Evolutionary conservation across 2,888 invertebrate genomes (phyloP).

Genomic region (Myopa testacea): DNA sequence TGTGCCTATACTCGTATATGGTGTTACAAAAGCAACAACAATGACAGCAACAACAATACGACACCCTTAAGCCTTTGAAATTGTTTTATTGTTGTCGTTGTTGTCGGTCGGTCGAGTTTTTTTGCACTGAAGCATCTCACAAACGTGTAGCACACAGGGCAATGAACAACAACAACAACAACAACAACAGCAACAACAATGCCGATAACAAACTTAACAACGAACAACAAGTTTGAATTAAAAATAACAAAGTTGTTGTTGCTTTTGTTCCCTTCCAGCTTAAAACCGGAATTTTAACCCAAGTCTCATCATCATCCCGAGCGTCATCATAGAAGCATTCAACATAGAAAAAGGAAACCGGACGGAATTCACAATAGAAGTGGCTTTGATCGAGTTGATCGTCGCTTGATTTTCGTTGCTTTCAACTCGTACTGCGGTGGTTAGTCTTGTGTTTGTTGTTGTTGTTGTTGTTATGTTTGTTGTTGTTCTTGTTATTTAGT

Average conservation of each 20-base stretch:
- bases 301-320: background rate
- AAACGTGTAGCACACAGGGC: slow-evolving; percentile 7
- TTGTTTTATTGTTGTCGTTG: background rate
- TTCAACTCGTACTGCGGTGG: background rate
- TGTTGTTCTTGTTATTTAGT: background rate
- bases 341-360: background rate
- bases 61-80: slow-evolving; percentile 1
- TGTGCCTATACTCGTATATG: background rate
- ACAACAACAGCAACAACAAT: slow-evolving; percentile 2
- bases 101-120: background rate
- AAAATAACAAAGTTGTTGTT: background rate
- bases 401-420: no score
- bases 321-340: background rate
- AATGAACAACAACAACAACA: slow-evolving; percentile 11
- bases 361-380: background rate
- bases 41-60: slow-evolving; percentile 16
- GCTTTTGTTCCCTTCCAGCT: background rate
- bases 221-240: background rate
- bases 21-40: slow-evolving; percentile 10
- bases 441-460: background rate
- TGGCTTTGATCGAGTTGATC: background rate
- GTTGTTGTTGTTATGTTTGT: slow-evolving; percentile 16
- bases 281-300: background rate
- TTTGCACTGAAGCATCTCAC: background rate
- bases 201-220: background rate